Percentiles rank a stretch among this genome's conserved stretches.
Evolutionary conservation across 2,797 vertebrate genomes (phyloP).

Genomic region (Bufotes viridis): DNA sequence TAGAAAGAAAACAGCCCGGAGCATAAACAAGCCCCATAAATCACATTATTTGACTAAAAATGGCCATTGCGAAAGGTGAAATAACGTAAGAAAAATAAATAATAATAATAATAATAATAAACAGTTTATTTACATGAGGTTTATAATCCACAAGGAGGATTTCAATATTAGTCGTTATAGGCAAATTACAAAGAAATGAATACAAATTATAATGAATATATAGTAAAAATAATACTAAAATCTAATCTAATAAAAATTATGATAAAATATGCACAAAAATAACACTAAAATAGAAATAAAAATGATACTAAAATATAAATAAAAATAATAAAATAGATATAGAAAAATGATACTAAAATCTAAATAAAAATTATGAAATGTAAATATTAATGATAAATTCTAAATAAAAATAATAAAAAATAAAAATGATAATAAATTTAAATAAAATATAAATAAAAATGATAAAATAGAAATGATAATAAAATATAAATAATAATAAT

Average conservation of each 20-base stretch:
- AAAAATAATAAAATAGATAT: not conserved
- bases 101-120: not conserved
- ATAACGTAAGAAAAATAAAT: not conserved
- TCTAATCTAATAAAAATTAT: not conserved
- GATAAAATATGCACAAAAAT: not conserved
- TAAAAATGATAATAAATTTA: too few relatives aligned
- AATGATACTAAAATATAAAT: not conserved
- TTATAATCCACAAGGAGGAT: not conserved
- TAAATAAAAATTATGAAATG: not conserved
- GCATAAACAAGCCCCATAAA: slow-evolving; percentile 11
- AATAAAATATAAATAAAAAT: too few relatives aligned
- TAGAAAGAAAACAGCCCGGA: slow-evolving; percentile 2
- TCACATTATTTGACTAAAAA: slow-evolving; percentile 1
- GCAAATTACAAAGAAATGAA: not conserved
- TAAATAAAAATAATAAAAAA: too few relatives aligned
- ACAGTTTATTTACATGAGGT: not conserved
- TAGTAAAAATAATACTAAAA: not conserved
- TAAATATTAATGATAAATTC: not conserved
- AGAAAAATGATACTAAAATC: not conserved
- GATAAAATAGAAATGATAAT: not conserved
- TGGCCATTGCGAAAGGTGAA: not conserved
- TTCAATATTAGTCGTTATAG: not conserved
- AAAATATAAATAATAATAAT: not conserved
- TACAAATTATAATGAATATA: not conserved
- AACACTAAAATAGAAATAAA: not conserved